Evolutionary conservation across 1,140 invertebrate genomes (phyloP), one percentile per base, ranked within the genome.

Genomic region (Megathymus violae): DNA sequence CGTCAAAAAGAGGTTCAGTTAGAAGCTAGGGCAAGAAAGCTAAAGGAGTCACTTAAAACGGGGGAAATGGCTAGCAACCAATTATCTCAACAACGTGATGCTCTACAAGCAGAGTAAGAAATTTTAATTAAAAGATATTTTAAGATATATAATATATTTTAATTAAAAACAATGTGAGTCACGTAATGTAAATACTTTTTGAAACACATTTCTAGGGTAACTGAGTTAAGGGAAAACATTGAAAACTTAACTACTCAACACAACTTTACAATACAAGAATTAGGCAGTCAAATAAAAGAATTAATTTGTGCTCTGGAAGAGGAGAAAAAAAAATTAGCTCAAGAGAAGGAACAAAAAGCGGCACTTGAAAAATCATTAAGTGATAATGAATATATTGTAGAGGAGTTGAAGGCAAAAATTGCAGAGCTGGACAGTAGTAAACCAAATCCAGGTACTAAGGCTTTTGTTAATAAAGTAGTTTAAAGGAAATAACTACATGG

Each of bases 41-140:
- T 89, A 46, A 88, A 80, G 65, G 88, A 90, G 67, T 82, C 85
- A 15, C 64, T 90, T 11, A 90, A 87, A 64, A 90, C 86, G 48
- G 85, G 84, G 7, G 86, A 90, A 82, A 67, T 88, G 15, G 64
- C 85, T 1, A 89, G 74, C 27, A 74, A 25, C 56, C 82, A 89
- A 13, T 63, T 89, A 63, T 62, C 67, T 2, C 86, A 90, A 60
- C 82, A 90, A 52, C 78, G 86, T 4, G 80, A 90, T 64, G 51
- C 72, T 25, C 58, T 90, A 7, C 79, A 85, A 48, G 41, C 67
- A 11, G 86, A 90, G 88, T 90, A 66, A 71, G 78, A 75, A 34
- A n/a, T n/a, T n/a, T n/a, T n/a, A n/a, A n/a, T n/a, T n/a, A n/a
- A n/a, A n/a, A n/a, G n/a, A n/a, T n/a, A n/a, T n/a, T n/a, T n/a